Conservation (phyloP, 2,797 vertebrate genomes). For the Amblyraja radiata region DNA sequence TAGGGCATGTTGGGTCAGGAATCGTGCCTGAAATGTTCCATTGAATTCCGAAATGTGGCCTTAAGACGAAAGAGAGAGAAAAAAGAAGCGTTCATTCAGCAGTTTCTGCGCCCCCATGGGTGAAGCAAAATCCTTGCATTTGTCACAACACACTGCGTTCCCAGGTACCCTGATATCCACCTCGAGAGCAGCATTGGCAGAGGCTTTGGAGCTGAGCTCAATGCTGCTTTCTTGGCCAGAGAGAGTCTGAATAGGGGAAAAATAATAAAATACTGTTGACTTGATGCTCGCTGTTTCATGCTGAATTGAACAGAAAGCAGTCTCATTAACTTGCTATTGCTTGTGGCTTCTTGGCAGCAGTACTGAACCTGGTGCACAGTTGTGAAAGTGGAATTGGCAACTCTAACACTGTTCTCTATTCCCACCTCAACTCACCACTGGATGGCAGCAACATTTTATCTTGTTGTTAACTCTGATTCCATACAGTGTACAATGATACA, state of each 20-base stretch:
- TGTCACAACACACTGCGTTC: background rate
- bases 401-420: too few species aligned
- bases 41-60: background rate
- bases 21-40: background rate
- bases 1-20: background rate
- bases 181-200: slow-evolving; percentile 23
- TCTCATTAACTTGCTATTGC: slow-evolving; percentile 1
- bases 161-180: background rate
- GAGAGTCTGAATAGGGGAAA: background rate
- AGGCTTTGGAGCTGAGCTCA: background rate
- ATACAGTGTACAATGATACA: background rate
- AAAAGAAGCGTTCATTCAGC: background rate
- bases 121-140: background rate
- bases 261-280: background rate
- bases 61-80: background rate
- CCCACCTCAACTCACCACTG: slow-evolving; percentile 38
- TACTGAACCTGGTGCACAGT: background rate
- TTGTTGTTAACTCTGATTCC: background rate
- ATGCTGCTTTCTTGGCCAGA: background rate
- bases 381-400: background rate
- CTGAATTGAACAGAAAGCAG: slow-evolving; percentile 21
- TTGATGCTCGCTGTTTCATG: background rate
- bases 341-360: background rate
- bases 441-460: slow-evolving; percentile 41
- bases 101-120: background rate